Percentiles rank a stretch among this genome's conserved stretches.
phyloP scores from a whole-genome alignment of 2,797 vertebrate genomes.

The Parauchenoglanis punctatus region DNA sequence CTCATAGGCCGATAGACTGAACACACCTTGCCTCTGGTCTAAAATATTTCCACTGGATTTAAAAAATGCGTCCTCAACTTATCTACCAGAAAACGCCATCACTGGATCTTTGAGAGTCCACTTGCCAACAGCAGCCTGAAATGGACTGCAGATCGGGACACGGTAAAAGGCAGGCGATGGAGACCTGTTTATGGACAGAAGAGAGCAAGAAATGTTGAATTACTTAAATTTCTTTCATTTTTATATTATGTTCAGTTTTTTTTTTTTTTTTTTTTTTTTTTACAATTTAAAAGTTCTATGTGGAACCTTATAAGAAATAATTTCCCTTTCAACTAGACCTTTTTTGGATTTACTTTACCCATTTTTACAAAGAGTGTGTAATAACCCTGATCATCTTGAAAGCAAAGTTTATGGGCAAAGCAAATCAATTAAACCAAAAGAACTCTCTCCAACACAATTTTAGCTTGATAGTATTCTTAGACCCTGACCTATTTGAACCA shows the following conservation, averaged over 20 bases:
- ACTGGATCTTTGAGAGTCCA: slow-evolving; percentile 81
- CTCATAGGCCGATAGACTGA: slow-evolving; percentile 28
- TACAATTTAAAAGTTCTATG: not conserved
- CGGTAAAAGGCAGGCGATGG: slow-evolving; percentile 85
- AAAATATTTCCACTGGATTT: slow-evolving; percentile 37
- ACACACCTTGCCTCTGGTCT: slow-evolving; percentile 49
- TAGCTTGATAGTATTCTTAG: not conserved
- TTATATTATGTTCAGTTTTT: not conserved
- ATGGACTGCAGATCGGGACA: slow-evolving; percentile 77
- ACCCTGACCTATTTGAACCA: slow-evolving; percentile 3
- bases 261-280: not conserved
- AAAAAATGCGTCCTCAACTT: slow-evolving; percentile 27
- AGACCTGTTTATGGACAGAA: slow-evolving; percentile 76
- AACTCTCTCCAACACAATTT: not conserved
- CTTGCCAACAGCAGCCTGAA: slow-evolving; percentile 79
- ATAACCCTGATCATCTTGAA: not conserved
- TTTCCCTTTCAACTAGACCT: not conserved
- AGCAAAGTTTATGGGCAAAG: not conserved
- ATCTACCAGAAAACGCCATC: slow-evolving; percentile 50
- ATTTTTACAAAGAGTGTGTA: not conserved
- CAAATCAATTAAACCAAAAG: slow-evolving; percentile 64
- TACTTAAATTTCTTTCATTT: not conserved
- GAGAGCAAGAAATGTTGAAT: not conserved
- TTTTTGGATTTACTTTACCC: not conserved
- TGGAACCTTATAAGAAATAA: not conserved